Percentiles rank a stretch among this genome's conserved stretches.
phyloP scores from a whole-genome alignment of 2,797 vertebrate genomes.

The Xiphophorus birchmanni region DNA sequence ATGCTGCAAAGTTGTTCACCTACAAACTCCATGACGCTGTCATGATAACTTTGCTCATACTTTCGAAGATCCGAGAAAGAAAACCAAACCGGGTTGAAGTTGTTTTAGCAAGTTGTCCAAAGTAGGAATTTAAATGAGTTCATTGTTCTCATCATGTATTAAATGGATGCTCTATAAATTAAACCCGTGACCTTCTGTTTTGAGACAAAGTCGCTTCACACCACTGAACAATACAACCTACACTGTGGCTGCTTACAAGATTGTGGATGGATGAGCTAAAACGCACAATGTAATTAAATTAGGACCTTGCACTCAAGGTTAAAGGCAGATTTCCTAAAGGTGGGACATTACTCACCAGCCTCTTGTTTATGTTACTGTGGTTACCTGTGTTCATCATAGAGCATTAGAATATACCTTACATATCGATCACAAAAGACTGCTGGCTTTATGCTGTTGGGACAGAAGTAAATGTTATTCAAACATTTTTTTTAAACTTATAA shows the following conservation, averaged over 20 bases:
- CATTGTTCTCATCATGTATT: constrained; percentile 43
- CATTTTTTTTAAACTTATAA: neutral
- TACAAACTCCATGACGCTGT: neutral
- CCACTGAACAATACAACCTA: constrained; percentile 53
- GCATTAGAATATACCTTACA: constrained; percentile 31
- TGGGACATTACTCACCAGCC: constrained; percentile 40
- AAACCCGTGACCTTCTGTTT: constrained; percentile 71
- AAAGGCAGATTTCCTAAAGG: constrained; percentile 31
- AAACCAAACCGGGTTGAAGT: neutral
- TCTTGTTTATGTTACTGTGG: constrained; percentile 30
- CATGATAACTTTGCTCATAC: neutral
- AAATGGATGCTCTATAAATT: constrained; percentile 60
- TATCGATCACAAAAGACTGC: constrained; percentile 5
- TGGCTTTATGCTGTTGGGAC: neutral
- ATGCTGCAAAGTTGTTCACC: neutral
- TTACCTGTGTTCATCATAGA: constrained; percentile 26
- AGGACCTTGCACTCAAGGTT: constrained; percentile 30
- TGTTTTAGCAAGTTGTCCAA: neutral
- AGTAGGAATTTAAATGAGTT: constrained; percentile 32
- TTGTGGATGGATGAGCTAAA: constrained; percentile 32
- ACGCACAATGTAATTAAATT: constrained; percentile 35
- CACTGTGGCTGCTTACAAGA: constrained; percentile 31
- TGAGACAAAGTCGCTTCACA: constrained; percentile 69
- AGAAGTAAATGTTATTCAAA: neutral
- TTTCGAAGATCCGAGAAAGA: neutral